Evolutionary conservation across 1,140 invertebrate genomes (phyloP).

Genomic region (Sogatella furcifera): DNA sequence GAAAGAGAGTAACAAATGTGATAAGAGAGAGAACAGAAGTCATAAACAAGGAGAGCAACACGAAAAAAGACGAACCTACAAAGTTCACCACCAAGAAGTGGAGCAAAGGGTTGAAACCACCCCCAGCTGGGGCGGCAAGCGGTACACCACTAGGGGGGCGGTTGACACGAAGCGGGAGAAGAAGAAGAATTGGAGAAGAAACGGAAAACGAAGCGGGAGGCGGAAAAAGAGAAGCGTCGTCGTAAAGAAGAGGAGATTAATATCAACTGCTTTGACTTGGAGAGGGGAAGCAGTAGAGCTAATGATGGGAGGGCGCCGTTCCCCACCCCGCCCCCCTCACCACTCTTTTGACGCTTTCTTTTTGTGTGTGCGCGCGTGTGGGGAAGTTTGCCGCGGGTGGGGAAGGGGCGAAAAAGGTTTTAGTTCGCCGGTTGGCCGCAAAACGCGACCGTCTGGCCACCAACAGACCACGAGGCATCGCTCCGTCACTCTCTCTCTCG

Average conservation of each 20-base stretch:
- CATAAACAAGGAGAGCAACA: no score
- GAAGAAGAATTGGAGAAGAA: background rate
- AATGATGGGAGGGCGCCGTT: constrained; percentile 14
- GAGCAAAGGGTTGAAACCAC: background rate
- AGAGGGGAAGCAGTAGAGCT: constrained; percentile 12
- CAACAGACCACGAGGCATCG: constrained; percentile 18
- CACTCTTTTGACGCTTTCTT: constrained; percentile 16
- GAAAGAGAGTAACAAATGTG: no score
- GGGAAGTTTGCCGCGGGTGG: background rate
- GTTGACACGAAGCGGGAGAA: background rate
- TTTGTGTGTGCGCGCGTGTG: constrained; percentile 14
- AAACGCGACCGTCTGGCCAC: constrained; percentile 27
- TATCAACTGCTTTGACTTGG: no score
- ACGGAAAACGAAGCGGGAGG: background rate
- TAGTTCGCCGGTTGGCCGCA: constrained; percentile 27
- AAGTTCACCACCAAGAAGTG: background rate
- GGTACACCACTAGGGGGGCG: background rate
- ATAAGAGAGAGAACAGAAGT: no score
- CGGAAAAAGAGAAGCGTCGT: background rate
- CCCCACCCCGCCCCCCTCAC: no score
- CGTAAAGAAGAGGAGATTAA: background rate
- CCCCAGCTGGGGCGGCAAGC: no score
- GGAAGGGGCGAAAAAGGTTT: constrained; percentile 20
- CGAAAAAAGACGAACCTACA: background rate
- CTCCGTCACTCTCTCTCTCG: constrained; percentile 9